A percentile compares a stretch with the other conserved stretches of the same genome.
Evolutionary conservation across 2,888 invertebrate species (phyloP).

Genomic region (Cryptus armator): DNA sequence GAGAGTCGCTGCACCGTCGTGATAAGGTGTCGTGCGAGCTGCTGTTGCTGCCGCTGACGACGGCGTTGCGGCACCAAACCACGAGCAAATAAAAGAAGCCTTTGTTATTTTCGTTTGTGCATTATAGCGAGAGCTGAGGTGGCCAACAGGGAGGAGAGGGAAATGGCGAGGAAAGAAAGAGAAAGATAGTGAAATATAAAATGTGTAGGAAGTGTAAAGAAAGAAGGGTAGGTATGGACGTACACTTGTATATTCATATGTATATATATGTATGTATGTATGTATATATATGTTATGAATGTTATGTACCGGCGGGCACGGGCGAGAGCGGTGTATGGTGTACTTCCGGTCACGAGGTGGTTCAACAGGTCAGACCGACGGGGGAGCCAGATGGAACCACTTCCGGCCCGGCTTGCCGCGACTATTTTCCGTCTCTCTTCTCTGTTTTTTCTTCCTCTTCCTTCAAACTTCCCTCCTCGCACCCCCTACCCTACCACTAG

Average conservation of each 20-base stretch:
- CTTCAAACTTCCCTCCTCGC: neutral
- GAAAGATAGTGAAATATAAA: conserved; percentile 1
- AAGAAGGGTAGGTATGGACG: conserved; percentile 14
- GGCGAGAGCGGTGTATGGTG: conserved; percentile 80
- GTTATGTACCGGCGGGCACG: conserved; percentile 38
- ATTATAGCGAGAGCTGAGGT: conserved; percentile 21
- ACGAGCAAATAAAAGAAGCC: conserved; percentile 78
- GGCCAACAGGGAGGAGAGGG: conserved; percentile 40
- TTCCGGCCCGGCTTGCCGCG: conserved; percentile 79
- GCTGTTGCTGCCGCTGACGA: conserved; percentile 5
- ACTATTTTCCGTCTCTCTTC: conserved; percentile 53
- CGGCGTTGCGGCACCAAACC: neutral
- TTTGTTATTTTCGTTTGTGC: conserved; percentile 78
- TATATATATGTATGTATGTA: conserved; percentile 12
- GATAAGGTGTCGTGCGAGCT: conserved; percentile 76
- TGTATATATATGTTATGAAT: neutral
- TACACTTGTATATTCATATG: neutral
- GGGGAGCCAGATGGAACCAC: conserved; percentile 85
- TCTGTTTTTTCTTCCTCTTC: conserved; percentile 52
- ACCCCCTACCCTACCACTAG: conserved; percentile 2
- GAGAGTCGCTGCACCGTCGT: conserved; percentile 53
- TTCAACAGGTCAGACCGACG: conserved; percentile 85
- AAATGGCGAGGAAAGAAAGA: conserved; percentile 43
- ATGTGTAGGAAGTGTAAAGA: conserved; percentile 18
- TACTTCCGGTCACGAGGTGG: conserved; percentile 85